Conservation (phyloP, 1,140 invertebrate species). For the Helicoverpa zea region DNA sequence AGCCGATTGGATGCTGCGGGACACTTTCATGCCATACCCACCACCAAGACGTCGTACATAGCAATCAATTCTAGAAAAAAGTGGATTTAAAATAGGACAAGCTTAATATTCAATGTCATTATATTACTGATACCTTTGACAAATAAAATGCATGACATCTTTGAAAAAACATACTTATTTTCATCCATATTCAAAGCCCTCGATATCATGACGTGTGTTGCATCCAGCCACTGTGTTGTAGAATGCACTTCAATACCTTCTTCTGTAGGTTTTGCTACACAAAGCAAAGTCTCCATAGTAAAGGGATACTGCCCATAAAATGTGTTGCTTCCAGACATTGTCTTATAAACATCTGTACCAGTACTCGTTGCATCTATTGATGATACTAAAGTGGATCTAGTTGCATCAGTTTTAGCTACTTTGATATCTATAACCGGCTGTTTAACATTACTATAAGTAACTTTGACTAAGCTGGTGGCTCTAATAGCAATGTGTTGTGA, state of each 20-base stretch:
- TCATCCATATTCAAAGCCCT: constrained; percentile 37
- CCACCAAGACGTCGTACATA: constrained; percentile 81
- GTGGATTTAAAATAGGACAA: background rate
- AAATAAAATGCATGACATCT: background rate
- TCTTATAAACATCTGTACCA: constrained; percentile 71
- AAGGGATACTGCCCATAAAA: constrained; percentile 66
- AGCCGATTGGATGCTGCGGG: constrained; percentile 61
- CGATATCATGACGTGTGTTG: constrained; percentile 86
- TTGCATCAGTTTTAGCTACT: constrained; percentile 51
- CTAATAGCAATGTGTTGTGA: constrained; percentile 88
- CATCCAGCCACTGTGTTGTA: constrained; percentile 88
- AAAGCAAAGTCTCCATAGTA: constrained; percentile 86
- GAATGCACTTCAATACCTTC: constrained; percentile 88
- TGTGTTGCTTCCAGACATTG: constrained; percentile 64
- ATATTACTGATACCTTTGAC: background rate
- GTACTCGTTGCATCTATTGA: constrained; percentile 25
- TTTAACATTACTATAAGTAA: constrained; percentile 86
- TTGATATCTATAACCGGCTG: constrained; percentile 56
- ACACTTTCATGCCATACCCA: constrained; percentile 68
- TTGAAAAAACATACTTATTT: constrained; percentile 30
- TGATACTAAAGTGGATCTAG: constrained; percentile 38
- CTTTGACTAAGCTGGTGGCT: constrained; percentile 90
- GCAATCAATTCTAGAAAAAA: constrained; percentile 87
- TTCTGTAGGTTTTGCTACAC: constrained; percentile 88
- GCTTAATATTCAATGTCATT: background rate